phyloP scores from a whole-genome alignment of 2,113 vertebrate genomes.

The Bos javanicus region DNA sequence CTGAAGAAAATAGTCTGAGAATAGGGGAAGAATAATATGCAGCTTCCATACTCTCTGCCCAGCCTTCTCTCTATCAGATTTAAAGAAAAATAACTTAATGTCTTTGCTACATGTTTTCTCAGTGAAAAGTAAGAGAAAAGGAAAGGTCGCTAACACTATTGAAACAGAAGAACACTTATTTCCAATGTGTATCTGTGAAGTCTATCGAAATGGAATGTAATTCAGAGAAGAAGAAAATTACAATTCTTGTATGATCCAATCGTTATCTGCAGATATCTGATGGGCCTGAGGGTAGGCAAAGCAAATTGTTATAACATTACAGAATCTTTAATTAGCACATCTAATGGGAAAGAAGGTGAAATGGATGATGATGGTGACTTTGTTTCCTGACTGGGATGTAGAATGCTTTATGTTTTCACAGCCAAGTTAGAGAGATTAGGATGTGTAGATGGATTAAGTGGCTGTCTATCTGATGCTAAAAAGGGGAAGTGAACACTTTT shows the following conservation, averaged over 20 bases:
- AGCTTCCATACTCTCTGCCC: neutral
- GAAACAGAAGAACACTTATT: slow-evolving; percentile 14
- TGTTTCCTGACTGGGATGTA: neutral
- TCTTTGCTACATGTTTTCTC: neutral
- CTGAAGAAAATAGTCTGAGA: neutral
- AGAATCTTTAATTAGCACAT: neutral
- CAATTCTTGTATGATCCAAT: neutral
- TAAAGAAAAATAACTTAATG: slow-evolving; percentile 26
- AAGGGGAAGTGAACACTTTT: neutral
- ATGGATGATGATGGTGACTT: neutral
- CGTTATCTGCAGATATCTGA: neutral
- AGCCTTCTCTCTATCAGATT: slow-evolving; percentile 14
- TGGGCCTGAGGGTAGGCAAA: neutral
- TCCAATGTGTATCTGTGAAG: neutral
- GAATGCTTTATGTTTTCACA: neutral
- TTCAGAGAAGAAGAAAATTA: neutral
- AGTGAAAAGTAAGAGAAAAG: neutral
- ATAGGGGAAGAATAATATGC: neutral
- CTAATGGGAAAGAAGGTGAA: neutral
- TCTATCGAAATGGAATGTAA: neutral
- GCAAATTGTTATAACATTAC: neutral
- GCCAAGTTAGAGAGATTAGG: neutral
- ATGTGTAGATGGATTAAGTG: neutral
- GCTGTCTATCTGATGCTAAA: neutral
- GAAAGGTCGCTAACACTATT: neutral